Conservation (phyloP, 2,113 vertebrate genomes). For the Lates calcarifer region DNA sequence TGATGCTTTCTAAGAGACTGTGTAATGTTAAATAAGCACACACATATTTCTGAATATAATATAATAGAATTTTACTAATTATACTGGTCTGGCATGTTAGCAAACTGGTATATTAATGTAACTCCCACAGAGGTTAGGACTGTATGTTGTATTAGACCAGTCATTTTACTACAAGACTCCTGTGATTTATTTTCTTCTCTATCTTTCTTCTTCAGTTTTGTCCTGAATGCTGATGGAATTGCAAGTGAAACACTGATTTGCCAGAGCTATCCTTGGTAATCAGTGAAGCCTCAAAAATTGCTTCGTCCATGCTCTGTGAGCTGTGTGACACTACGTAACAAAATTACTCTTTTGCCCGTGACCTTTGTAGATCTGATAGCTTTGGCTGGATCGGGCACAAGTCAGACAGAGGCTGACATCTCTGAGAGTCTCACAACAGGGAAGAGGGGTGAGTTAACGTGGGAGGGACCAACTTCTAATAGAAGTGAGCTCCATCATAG, state of each 20-base stretch:
- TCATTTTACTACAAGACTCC: not conserved
- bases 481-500: not conserved
- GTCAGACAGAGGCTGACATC: constrained; percentile 20
- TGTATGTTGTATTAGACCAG: not conserved
- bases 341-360: constrained; percentile 13
- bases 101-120: not conserved
- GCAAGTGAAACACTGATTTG: not conserved
- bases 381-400: not conserved
- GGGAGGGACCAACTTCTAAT: not conserved
- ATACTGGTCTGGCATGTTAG: not conserved
- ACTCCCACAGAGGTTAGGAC: not conserved
- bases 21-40: too few species aligned
- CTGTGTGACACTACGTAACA: not conserved
- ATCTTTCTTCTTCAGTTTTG: not conserved
- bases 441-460: not conserved
- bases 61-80: not conserved
- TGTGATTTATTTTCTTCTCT: not conserved
- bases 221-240: not conserved
- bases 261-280: not conserved
- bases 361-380: constrained; percentile 39
- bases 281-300: constrained; percentile 9
- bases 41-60: too few species aligned
- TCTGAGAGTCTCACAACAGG: not conserved
- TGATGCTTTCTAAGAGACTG: not conserved
- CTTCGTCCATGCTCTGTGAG: not conserved